phyloP scores from a whole-genome alignment of 1,140 invertebrate species.

The Brachionus sp. region DNA sequence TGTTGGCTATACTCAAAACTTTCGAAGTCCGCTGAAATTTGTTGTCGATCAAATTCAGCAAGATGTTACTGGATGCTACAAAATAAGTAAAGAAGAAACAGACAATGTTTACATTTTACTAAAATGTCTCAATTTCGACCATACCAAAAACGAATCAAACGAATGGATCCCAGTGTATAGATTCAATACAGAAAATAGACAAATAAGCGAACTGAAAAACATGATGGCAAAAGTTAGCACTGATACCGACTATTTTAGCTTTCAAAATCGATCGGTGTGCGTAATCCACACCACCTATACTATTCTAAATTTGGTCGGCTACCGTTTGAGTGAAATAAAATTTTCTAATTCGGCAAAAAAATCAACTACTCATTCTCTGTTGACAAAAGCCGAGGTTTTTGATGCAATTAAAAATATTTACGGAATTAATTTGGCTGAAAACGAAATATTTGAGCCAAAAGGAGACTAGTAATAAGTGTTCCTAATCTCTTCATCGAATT shows the following conservation, averaged over 20 bases:
- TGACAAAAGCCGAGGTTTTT: constrained; percentile 13
- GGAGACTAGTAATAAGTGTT: neutral
- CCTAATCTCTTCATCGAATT: neutral
- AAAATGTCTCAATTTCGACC: constrained; percentile 17
- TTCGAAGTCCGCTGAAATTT: constrained; percentile 29
- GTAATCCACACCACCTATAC: constrained; percentile 26
- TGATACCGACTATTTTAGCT: neutral
- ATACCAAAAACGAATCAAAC: neutral
- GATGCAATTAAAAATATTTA: constrained; percentile 42
- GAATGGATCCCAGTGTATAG: constrained; percentile 24
- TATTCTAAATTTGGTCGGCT: constrained; percentile 24
- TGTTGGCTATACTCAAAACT: constrained; percentile 30
- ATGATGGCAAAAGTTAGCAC: neutral
- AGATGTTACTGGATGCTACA: constrained; percentile 7
- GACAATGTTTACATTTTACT: neutral
- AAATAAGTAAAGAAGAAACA: neutral
- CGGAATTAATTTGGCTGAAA: constrained; percentile 8
- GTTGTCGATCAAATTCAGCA: neutral
- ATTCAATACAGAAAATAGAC: neutral
- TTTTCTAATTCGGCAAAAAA: constrained; percentile 22
- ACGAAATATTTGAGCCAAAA: constrained; percentile 21
- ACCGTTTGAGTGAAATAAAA: constrained; percentile 39
- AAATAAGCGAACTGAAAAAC: neutral
- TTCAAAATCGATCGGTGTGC: constrained; percentile 13
- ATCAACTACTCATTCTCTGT: neutral